Percentiles rank a stretch among this genome's conserved stretches.
These are phyloP conservation scores for Drosophila prosaltans DNA, from an alignment of 1,140 invertebrate species.

Conservation along the genomic window DNA sequence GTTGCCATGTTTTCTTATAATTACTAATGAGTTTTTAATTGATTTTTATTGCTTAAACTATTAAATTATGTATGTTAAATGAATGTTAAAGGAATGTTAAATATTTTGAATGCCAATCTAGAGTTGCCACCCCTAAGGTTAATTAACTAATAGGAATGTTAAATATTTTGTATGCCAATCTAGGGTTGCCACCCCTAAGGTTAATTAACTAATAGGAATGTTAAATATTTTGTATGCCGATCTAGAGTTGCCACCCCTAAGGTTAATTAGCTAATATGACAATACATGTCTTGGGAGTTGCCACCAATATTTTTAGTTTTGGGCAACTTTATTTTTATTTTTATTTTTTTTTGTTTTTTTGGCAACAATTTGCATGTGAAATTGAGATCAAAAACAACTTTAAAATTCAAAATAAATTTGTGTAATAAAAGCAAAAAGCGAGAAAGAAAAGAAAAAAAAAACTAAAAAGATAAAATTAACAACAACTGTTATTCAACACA, in stretches of 20 bases:
- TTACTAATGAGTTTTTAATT: too few species aligned
- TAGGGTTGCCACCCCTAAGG: background rate
- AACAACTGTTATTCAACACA: slow-evolving; percentile 77
- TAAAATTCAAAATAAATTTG: slow-evolving; percentile 6
- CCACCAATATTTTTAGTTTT: too few species aligned
- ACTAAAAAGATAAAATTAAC: slow-evolving; percentile 66
- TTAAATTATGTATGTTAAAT: too few species aligned
- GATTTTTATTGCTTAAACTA: too few species aligned
- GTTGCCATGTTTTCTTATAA: too few species aligned
- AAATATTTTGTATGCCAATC: too few species aligned
- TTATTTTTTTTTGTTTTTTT: background rate
- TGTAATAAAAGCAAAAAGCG: slow-evolving; percentile 15
- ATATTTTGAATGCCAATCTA: too few species aligned
- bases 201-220: background rate
- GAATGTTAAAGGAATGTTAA: too few species aligned
- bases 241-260: background rate
- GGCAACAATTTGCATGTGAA: background rate
- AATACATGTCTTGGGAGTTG: too few species aligned
- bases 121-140: background rate
- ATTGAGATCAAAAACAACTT: slow-evolving; percentile 8
- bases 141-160: background rate
- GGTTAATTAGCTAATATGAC: background rate
- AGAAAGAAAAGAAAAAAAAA: slow-evolving; percentile 6
- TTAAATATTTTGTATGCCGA: too few species aligned
- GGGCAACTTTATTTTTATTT: too few species aligned